Base-by-base conservation (phyloP, 2,888 invertebrate genomes). In the Drosophila melanosoma region DNA sequence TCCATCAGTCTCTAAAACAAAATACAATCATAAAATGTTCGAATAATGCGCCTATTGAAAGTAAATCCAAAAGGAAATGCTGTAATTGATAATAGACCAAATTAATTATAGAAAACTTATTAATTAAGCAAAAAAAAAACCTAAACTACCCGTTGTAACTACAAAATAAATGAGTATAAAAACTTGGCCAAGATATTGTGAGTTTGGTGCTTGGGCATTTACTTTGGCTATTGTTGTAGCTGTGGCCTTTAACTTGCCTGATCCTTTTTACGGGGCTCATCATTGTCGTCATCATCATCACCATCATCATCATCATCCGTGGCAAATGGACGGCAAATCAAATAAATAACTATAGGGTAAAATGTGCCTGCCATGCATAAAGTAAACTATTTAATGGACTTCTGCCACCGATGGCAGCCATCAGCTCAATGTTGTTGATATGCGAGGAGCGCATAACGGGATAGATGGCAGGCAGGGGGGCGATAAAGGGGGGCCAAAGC, bases 321-420 rank as follows among this genome's bases (percentile, higher is more conserved):
- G 69, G 82, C 62, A 74, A 77, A 75, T 83, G 79, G 85, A 71
- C 69, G 79, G 81, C 78, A 83, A 82, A 82, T 76, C 73, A 83
- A 90, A 81, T 88, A 86, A 86, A 90, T 88, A 86, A 81, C 86
- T 83, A 63, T 79, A 74, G 87, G 82, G 89, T 62, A 69, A 77
- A 86, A 86, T 90, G 83, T 81, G 90, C 81, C 79, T 82, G 89
- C 87, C 76, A 87, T 80, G 88, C 89, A 90, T 87, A 90, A 89
- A 87, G 80, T 87, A 83, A 90, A 88, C 90, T 89, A 89, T 88
- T 87, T 88, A 90, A 88, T 88, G 86, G 89, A 74, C 89, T 83
- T 82, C 82, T 66, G 64, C 81, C 77, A 66, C 69, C 73, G 57
- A 64, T 76, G 82, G 67, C 61, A 66, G 80, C 90, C 86, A 79